Evolutionary conservation across 2,797 vertebrate genomes (phyloP).

Genomic region (Hippocampus kuda): DNA sequence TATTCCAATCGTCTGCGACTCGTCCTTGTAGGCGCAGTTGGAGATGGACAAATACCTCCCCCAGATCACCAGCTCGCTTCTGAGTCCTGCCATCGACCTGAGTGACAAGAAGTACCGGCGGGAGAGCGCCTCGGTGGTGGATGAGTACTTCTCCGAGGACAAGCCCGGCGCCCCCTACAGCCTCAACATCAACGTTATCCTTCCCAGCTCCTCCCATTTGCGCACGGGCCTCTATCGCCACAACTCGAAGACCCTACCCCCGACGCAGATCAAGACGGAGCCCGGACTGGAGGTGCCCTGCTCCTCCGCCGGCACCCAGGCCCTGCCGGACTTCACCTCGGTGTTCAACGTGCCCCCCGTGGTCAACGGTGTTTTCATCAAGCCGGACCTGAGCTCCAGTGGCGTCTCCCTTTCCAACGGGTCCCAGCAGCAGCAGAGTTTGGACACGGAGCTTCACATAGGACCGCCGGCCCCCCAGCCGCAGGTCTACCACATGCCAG

Average conservation of each 20-base stretch:
- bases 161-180: constrained; percentile 73
- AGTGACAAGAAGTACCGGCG: constrained; percentile 80
- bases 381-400: constrained; percentile 66
- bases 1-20: neutral
- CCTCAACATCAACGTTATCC: constrained; percentile 85
- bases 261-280: constrained; percentile 77
- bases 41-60: constrained; percentile 86
- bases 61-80: constrained; percentile 35
- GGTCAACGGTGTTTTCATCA: constrained; percentile 77
- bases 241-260: constrained; percentile 52
- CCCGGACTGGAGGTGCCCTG: constrained; percentile 70
- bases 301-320: constrained; percentile 60
- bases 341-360: constrained; percentile 83
- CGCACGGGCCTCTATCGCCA: constrained; percentile 80
- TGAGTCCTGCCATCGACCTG: constrained; percentile 17
- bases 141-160: constrained; percentile 83
- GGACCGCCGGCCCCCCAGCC: constrained; percentile 67
- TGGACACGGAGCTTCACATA: constrained; percentile 63
- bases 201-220: constrained; percentile 79
- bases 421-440: constrained; percentile 35
- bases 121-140: constrained; percentile 83
- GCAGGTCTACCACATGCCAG: constrained; percentile 79
- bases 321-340: constrained; percentile 84
- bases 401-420: neutral
- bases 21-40: constrained; percentile 51